phyloP scores from a whole-genome alignment of 2,113 vertebrate genomes.

The Origma solitaria region DNA sequence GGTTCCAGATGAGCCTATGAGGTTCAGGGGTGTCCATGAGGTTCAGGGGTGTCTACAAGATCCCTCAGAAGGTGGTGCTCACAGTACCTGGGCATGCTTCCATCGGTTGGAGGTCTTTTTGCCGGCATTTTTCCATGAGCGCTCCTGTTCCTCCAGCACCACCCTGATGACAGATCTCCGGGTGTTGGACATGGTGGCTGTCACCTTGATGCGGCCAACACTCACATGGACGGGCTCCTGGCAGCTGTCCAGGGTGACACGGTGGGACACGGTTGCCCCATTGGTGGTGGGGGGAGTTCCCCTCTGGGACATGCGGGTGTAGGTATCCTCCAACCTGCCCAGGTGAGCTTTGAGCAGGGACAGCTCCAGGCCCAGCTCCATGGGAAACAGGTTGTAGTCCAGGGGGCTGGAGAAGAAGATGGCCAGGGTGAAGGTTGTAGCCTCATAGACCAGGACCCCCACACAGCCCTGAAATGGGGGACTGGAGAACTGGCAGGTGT shows the following conservation, averaged over 20 bases:
- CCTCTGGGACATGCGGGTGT: background rate
- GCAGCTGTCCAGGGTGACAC: background rate
- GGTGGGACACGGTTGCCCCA: fast-evolving
- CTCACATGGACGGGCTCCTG: background rate
- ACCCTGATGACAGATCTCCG: background rate
- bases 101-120: too few species aligned
- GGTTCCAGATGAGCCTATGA: too few species aligned
- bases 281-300: background rate
- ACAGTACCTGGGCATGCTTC: too few species aligned
- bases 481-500: background rate
- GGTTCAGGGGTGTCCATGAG: too few species aligned
- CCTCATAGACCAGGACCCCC: background rate
- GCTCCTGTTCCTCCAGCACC: background rate
- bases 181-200: background rate
- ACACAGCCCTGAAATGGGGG: background rate
- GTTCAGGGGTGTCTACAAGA: too few species aligned
- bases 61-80: too few species aligned
- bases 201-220: background rate
- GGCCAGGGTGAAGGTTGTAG: background rate
- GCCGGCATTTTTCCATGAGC: too few species aligned
- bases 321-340: background rate
- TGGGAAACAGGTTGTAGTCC: background rate
- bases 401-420: background rate
- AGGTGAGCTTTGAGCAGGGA: background rate
- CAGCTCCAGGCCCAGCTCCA: background rate